Evolutionary conservation across 2,888 invertebrate genomes (phyloP).

Genomic region (Eurytoma adleriae): DNA sequence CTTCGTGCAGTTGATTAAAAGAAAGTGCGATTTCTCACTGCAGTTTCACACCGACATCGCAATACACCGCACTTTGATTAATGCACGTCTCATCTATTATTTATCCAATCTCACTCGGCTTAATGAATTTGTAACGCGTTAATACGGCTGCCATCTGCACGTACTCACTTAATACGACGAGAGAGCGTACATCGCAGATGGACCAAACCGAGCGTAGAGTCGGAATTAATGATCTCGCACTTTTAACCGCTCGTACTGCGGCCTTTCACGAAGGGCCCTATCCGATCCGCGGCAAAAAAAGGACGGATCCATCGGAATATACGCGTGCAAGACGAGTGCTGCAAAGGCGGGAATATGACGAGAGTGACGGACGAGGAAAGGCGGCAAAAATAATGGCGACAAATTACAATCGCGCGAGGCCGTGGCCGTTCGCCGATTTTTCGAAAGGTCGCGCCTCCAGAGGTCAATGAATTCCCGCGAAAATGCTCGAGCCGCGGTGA

Average conservation of each 20-base stretch:
- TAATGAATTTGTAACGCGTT: slow-evolving; percentile 27
- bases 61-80: slow-evolving; percentile 23
- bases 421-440: slow-evolving; percentile 23
- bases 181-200: neutral
- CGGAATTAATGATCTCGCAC: slow-evolving; percentile 13
- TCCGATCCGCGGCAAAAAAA: neutral
- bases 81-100: slow-evolving; percentile 20
- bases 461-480: slow-evolving; percentile 34
- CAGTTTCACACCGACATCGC: neutral
- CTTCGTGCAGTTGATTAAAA: slow-evolving; percentile 6
- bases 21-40: neutral
- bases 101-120: slow-evolving; percentile 24
- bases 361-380: neutral
- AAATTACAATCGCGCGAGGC: slow-evolving; percentile 31
- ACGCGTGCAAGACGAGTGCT: no score
- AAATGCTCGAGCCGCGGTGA: slow-evolving; percentile 19
- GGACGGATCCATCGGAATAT: neutral
- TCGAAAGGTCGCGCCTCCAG: slow-evolving; percentile 20
- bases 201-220: neutral
- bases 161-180: neutral
- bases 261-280: neutral
- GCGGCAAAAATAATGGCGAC: neutral
- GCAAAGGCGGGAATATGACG: no score
- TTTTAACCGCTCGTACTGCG: neutral
- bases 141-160: neutral